phyloP scores from a whole-genome alignment of 2,113 vertebrate species.

The Pithys albifrons region DNA sequence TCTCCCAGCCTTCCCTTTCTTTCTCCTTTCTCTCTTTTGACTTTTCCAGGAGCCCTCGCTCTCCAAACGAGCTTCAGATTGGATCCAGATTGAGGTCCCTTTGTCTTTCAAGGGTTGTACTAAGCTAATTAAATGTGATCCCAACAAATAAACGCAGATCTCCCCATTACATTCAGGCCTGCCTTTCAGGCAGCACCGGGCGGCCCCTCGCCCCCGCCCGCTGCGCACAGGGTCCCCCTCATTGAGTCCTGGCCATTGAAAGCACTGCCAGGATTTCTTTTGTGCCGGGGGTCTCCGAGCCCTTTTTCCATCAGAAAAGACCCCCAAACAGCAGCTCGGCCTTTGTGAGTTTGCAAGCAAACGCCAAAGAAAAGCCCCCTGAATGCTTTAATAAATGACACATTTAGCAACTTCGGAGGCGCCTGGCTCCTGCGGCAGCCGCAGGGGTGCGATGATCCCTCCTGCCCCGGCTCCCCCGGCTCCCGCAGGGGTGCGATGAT shows the following conservation, averaged over 20 bases:
- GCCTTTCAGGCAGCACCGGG: constrained; percentile 75
- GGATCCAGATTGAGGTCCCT: constrained; percentile 79
- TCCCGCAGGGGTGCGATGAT: constrained; percentile 1
- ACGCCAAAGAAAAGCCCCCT: constrained; percentile 74
- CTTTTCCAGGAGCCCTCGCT: constrained; percentile 77
- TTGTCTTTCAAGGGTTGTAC: constrained; percentile 81
- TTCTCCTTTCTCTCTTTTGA: constrained; percentile 78
- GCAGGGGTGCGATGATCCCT: constrained; percentile 49
- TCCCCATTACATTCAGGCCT: constrained; percentile 77
- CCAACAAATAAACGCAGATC: constrained; percentile 79
- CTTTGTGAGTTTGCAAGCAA: constrained; percentile 78
- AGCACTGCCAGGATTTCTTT: constrained; percentile 85
- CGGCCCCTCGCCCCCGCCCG: constrained; percentile 50
- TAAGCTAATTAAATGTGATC: constrained; percentile 90
- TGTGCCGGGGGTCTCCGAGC: constrained; percentile 80
- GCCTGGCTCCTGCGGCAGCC: constrained; percentile 56
- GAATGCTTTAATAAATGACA: constrained; percentile 78
- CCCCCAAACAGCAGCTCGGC: constrained; percentile 78
- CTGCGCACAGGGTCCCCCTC: constrained; percentile 73
- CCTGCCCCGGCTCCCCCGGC: constrained; percentile 14
- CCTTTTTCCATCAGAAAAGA: constrained; percentile 79
- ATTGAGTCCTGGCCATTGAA: constrained; percentile 83
- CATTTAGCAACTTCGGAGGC: constrained; percentile 72
- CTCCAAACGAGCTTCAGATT: constrained; percentile 79
- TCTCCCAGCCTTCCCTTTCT: constrained; percentile 74